Evolutionary conservation across 1,140 invertebrate species (phyloP).

Genomic region (Aphaenogaster rudis): DNA sequence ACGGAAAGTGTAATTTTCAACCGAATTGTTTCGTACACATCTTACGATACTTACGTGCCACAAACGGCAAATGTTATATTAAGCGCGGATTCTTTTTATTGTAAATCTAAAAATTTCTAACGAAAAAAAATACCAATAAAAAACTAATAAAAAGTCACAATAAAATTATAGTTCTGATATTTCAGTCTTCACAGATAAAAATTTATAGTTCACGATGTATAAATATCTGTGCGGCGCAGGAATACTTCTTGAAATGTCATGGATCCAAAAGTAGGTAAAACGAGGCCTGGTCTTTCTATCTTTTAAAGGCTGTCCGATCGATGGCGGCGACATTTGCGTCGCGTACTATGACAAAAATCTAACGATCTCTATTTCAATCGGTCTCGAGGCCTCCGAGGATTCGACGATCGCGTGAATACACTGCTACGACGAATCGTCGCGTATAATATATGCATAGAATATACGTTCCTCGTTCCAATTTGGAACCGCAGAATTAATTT

Average conservation of each 20-base stretch:
- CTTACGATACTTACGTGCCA: background rate
- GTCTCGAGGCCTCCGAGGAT: background rate
- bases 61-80: background rate
- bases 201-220: background rate
- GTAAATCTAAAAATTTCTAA: background rate
- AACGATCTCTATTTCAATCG: background rate
- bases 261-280: background rate
- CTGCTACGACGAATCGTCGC: background rate
- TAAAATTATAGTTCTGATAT: background rate
- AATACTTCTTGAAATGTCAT: slow-evolving; percentile 18
- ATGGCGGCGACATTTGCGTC: background rate
- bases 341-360: background rate
- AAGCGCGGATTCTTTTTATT: background rate
- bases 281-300: background rate
- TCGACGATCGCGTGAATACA: background rate
- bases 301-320: background rate
- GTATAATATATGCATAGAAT: background rate
- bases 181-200: background rate
- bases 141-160: background rate
- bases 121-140: background rate
- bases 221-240: background rate
- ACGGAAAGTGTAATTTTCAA: background rate
- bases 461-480: background rate
- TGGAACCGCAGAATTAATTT: slow-evolving; percentile 10
- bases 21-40: background rate